These are phyloP conservation scores for Phaedon cochleariae DNA, from an alignment of 2,888 invertebrate genomes.

Conservation along the genomic window DNA sequence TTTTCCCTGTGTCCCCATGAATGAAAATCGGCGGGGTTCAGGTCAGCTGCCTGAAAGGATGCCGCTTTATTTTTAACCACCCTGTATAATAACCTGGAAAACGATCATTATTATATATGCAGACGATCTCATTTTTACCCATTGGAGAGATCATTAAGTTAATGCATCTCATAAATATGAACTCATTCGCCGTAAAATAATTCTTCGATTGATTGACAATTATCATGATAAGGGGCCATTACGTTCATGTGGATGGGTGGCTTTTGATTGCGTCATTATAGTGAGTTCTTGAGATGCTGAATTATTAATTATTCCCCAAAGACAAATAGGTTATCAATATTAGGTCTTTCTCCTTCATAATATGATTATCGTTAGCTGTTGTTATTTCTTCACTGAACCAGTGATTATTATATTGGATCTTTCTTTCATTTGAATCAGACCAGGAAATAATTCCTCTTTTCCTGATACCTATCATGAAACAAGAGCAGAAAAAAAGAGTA, in stretches of 20 bases:
- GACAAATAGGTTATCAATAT: not conserved
- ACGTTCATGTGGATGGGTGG: not conserved
- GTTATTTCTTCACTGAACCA: not conserved
- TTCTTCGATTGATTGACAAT: not conserved
- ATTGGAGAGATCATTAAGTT: not conserved
- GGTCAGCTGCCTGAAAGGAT: too few relatives aligned
- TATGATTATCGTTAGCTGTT: not conserved
- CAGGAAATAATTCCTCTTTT: too few relatives aligned
- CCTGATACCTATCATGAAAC: too few relatives aligned
- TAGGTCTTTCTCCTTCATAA: not conserved
- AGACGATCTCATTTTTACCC: not conserved
- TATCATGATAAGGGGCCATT: not conserved
- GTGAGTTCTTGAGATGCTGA: not conserved
- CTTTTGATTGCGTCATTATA: not conserved
- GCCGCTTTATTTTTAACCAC: too few relatives aligned
- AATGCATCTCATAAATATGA: not conserved
- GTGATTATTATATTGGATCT: too few relatives aligned
- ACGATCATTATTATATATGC: too few relatives aligned
- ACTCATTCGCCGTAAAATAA: not conserved
- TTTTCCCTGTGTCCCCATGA: too few relatives aligned
- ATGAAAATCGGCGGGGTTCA: too few relatives aligned
- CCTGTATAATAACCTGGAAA: too few relatives aligned
- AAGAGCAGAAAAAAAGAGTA: too few relatives aligned
- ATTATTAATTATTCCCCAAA: not conserved
- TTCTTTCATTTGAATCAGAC: too few relatives aligned